Percentiles rank a stretch among this genome's conserved stretches.
Evolutionary conservation across 2,113 vertebrate species (phyloP).

Genomic region (Globicephala melas): DNA sequence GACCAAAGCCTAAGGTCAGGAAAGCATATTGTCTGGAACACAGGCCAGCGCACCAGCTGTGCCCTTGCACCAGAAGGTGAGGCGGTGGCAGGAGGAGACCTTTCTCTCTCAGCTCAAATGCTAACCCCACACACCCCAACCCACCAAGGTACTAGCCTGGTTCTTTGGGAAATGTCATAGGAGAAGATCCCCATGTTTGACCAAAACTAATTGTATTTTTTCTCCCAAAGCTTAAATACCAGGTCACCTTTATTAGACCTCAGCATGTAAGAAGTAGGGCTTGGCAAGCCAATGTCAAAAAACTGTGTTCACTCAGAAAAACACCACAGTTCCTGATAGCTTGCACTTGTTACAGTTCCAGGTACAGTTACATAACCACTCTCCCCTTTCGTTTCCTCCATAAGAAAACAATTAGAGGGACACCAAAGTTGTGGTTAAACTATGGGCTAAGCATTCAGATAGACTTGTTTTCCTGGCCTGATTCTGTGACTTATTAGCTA

Average conservation of each 20-base stretch:
- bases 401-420: neutral
- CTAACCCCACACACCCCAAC: neutral
- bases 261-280: neutral
- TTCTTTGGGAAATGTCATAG: slow-evolving; percentile 48
- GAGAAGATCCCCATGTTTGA: slow-evolving; percentile 47
- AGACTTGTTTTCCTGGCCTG: neutral
- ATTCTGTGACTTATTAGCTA: neutral
- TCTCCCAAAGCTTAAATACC: neutral
- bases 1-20: slow-evolving; percentile 47
- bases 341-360: neutral
- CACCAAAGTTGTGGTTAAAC: neutral
- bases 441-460: neutral
- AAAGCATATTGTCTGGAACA: slow-evolving; percentile 37
- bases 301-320: neutral
- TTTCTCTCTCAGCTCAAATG: neutral
- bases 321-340: neutral
- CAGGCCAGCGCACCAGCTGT: slow-evolving; percentile 51
- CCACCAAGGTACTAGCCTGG: neutral
- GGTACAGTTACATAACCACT: neutral
- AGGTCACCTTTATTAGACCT: neutral
- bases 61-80: slow-evolving; percentile 24
- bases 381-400: neutral
- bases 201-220: slow-evolving; percentile 46
- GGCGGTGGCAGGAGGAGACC: neutral
- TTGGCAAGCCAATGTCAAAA: slow-evolving; percentile 17